Percentiles rank a stretch among this genome's conserved stretches.
Evolutionary conservation across 2,888 invertebrate species (phyloP).

Genomic region (Drosophila trichaetosa): DNA sequence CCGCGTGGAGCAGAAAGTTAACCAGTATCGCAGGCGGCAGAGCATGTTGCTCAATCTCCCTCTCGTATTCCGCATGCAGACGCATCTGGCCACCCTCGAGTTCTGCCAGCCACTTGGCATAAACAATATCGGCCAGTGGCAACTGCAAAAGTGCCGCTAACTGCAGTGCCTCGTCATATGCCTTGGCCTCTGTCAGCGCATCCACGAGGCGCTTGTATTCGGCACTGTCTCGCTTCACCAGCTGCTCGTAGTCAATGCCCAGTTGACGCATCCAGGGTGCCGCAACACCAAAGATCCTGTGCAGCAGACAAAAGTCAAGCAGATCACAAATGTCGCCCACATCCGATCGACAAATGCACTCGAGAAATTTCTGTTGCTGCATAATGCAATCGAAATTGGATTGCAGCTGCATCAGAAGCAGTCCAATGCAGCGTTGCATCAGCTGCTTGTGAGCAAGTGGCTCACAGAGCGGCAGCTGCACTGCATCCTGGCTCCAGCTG

Average conservation of each 20-base stretch:
- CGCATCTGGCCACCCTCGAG: conserved; percentile 84
- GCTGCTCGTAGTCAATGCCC: conserved; percentile 74
- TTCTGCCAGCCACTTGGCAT: conserved; percentile 86
- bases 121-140: conserved; percentile 85
- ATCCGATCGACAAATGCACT: conserved; percentile 86
- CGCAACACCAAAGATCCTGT: conserved; percentile 87
- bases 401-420: conserved; percentile 88
- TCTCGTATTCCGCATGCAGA: conserved; percentile 86
- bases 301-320: conserved; percentile 85
- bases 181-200: conserved; percentile 84
- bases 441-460: conserved; percentile 86
- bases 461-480: conserved; percentile 77
- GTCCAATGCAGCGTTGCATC: conserved; percentile 86
- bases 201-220: conserved; percentile 86
- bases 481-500: conserved; percentile 81
- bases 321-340: conserved; percentile 86
- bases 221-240: conserved; percentile 76
- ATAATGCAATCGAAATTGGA: conserved; percentile 88
- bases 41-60: conserved; percentile 87
- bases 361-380: conserved; percentile 88
- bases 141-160: conserved; percentile 85
- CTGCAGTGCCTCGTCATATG: conserved; percentile 86
- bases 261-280: conserved; percentile 64
- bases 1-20: conserved; percentile 87
- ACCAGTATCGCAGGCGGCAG: conserved; percentile 88